Evolutionary conservation across 2,888 invertebrate genomes (phyloP).

Genomic region (Listrodromus nycthemerus): DNA sequence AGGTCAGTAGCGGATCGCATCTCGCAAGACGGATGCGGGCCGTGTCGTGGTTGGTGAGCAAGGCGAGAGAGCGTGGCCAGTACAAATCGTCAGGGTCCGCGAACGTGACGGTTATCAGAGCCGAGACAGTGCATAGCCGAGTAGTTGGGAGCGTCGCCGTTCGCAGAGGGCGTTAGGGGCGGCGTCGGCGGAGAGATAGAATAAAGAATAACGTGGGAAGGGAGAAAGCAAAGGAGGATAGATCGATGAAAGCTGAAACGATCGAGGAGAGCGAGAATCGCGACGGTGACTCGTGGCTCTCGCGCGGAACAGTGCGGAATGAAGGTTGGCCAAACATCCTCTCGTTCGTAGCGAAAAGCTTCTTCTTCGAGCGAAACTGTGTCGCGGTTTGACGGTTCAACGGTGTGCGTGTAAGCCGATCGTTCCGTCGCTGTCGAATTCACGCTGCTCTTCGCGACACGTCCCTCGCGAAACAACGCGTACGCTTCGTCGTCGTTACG

Average conservation of each 20-base stretch:
- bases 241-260: constrained; percentile 2
- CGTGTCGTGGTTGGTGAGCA: constrained; percentile 55
- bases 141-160: constrained; percentile 30
- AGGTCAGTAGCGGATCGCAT: neutral
- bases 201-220: neutral
- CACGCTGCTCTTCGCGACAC: constrained; percentile 15
- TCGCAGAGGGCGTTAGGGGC: constrained; percentile 28
- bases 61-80: constrained; percentile 49
- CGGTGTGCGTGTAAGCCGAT: constrained; percentile 53
- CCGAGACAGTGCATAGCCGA: constrained; percentile 54
- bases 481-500: neutral
- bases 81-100: constrained; percentile 66
- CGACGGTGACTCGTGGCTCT: neutral
- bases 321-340: neutral
- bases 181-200: constrained; percentile 10
- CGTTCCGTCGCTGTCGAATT: constrained; percentile 38
- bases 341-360: neutral
- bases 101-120: constrained; percentile 65
- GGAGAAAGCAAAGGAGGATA: neutral
- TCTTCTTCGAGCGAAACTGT: neutral
- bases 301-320: neutral
- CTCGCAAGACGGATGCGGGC: neutral
- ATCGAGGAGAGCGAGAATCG: neutral
- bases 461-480: neutral
- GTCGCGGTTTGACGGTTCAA: neutral